phyloP scores from a whole-genome alignment of 1,140 invertebrate species.

The Euura lappo region DNA sequence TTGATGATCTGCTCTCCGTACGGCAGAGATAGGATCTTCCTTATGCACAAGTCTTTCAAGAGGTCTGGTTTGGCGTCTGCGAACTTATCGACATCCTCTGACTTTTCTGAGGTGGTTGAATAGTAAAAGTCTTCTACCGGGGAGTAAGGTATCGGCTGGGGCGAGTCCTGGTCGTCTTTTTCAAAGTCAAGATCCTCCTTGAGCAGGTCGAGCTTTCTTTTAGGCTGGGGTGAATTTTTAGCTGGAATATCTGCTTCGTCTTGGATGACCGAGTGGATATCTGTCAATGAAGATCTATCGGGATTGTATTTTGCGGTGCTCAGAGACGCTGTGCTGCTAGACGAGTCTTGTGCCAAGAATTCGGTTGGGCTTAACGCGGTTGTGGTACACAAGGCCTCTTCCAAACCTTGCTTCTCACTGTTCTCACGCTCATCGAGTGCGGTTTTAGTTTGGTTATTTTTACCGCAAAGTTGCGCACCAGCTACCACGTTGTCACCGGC shows the following conservation, averaged over 20 bases:
- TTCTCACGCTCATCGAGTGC: constrained; percentile 10
- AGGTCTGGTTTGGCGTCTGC: constrained; percentile 35
- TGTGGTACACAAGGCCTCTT: background rate
- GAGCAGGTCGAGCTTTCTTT: constrained; percentile 30
- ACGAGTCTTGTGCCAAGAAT: constrained; percentile 48
- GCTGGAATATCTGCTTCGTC: constrained; percentile 37
- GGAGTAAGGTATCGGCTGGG: constrained; percentile 36
- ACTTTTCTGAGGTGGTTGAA: constrained; percentile 20
- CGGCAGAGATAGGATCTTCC: constrained; percentile 68
- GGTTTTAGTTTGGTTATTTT: constrained; percentile 7
- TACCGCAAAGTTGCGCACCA: constrained; percentile 13
- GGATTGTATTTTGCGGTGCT: constrained; percentile 63
- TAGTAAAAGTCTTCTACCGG: constrained; percentile 42
- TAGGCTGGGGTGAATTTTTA: constrained; percentile 29
- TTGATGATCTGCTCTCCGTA: constrained; percentile 69
- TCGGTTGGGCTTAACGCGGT: constrained; percentile 20
- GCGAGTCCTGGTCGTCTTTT: constrained; percentile 21
- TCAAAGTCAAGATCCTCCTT: constrained; percentile 21
- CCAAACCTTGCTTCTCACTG: constrained; percentile 9
- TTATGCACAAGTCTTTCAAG: constrained; percentile 66
- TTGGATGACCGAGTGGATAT: constrained; percentile 48
- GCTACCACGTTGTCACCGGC: constrained; percentile 11
- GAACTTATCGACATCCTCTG: constrained; percentile 17
- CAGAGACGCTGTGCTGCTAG: constrained; percentile 59
- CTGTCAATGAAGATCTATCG: constrained; percentile 44